Conservation (phyloP, 92 coral and sea anemone species). For the Micromussa lordhowensis region DNA sequence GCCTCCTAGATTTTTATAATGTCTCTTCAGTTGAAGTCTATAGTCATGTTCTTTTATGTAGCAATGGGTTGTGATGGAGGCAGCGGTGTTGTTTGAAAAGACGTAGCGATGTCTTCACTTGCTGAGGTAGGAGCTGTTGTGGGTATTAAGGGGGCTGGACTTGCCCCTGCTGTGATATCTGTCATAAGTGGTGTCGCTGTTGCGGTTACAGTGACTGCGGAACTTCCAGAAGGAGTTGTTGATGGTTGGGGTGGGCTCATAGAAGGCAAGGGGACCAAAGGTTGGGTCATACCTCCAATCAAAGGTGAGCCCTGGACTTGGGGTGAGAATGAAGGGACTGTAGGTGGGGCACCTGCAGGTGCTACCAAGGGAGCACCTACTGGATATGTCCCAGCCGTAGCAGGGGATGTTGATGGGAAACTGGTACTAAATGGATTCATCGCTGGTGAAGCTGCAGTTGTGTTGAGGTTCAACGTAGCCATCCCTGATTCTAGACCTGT, state of each 20-base stretch:
- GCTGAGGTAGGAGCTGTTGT: neutral
- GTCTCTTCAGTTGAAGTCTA: neutral
- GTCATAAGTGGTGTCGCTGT: slow-evolving; percentile 84
- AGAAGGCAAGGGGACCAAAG: slow-evolving; percentile 26
- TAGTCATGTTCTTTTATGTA: slow-evolving; percentile 15
- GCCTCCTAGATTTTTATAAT: neutral
- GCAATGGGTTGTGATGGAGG: slow-evolving; percentile 20
- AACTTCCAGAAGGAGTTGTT: slow-evolving; percentile 27
- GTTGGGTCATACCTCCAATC: slow-evolving; percentile 20
- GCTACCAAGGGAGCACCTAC: slow-evolving; percentile 35
- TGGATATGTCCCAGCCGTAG: slow-evolving; percentile 46
- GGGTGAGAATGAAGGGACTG: slow-evolving; percentile 67
- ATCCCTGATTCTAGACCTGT: slow-evolving; percentile 90
- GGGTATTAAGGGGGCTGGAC: slow-evolving; percentile 80
- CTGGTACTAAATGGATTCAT: slow-evolving; percentile 86
- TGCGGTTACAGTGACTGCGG: slow-evolving; percentile 79
- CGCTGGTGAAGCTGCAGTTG: slow-evolving; percentile 76
- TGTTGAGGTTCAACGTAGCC: slow-evolving; percentile 78
- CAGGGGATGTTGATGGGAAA: slow-evolving; percentile 45
- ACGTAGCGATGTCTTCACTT: slow-evolving; percentile 11
- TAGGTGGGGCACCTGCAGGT: slow-evolving; percentile 27
- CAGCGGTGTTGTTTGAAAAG: slow-evolving; percentile 20
- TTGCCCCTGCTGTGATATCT: slow-evolving; percentile 97
- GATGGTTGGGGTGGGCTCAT: slow-evolving; percentile 24
- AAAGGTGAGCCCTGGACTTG: slow-evolving; percentile 54